Evolutionary conservation across 2,888 invertebrate species (phyloP).

Genomic region (Cataglyphis livida): DNA sequence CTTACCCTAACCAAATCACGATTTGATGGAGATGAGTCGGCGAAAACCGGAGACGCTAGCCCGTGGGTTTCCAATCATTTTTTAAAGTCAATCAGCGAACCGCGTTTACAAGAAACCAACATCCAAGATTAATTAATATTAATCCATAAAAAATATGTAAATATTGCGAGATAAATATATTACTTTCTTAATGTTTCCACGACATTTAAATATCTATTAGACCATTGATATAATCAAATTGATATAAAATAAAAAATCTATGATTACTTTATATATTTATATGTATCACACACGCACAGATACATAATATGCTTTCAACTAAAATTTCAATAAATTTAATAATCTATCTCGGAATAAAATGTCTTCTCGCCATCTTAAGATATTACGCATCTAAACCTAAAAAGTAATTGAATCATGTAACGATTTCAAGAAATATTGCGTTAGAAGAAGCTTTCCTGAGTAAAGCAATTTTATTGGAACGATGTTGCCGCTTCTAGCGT

Average conservation of each 20-base stretch:
- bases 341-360: background rate
- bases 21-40: conserved; percentile 69
- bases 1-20: conserved; percentile 54
- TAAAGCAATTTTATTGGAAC: conserved; percentile 2
- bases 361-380: background rate
- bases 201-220: background rate
- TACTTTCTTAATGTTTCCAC: background rate
- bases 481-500: background rate
- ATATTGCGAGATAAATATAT: background rate
- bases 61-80: conserved; percentile 22
- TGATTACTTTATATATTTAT: background rate
- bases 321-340: conserved; percentile 1
- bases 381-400: background rate
- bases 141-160: background rate
- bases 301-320: background rate
- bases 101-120: conserved; percentile 7
- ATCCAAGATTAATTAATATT: conserved; percentile 37
- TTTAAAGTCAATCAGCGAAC: conserved; percentile 11
- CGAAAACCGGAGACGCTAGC: conserved; percentile 48
- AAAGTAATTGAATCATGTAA: background rate
- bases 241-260: background rate
- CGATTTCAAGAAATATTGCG: background rate
- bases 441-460: background rate
- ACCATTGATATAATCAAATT: background rate
- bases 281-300: background rate